Base-by-base conservation (phyloP, 1,140 invertebrate species). In the Gryllus bimaculatus region DNA sequence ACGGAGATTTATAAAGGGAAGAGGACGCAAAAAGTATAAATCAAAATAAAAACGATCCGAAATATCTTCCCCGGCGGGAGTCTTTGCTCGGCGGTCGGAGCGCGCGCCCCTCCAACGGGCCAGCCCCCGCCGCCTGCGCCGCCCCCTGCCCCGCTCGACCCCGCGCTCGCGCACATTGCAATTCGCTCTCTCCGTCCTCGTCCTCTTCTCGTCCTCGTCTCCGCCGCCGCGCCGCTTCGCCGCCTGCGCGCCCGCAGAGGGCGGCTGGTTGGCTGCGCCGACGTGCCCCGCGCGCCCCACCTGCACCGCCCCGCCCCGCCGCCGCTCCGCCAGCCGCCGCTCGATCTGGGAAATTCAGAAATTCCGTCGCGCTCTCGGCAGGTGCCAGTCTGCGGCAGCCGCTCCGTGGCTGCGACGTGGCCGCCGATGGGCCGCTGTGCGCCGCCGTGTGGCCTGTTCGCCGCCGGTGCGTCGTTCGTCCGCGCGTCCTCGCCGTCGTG, bases 291-390 rank as follows among this genome's bases (percentile, higher is more conserved):
- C 54, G 2, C 54, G 54, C 18, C 54, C 10, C n/a, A n/a, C n/a
- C n/a, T n/a, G n/a, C n/a, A n/a, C n/a, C 54, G 18, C 10, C 54
- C 54, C 54, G 54, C 10, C 7, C 18, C 54, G 54, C 54, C 2
- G 54, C 54, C 8, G 49, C n/a, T n/a, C n/a, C n/a, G n/a, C n/a
- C n/a, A n/a, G n/a, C n/a, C 54, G 54, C 54, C 54, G 54, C 54
- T 66, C 54, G 54, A 66, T 66, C 54, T 66, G 54, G n/a, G n/a
- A 66, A 66, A 66, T 66, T 66, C 54, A 66, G 54, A 66, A 66
- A 66, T 66, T 7, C 54, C 2, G 2, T 1, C 18, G 54, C 18
- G 1, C 54, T 66, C 54, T 15, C 15, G 49, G 54, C 26, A 39
- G 54, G 54, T 66, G 54, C 54, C 10, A 66, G 54, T 66, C 54